Evolutionary conservation across 2,888 invertebrate species (phyloP), one percentile per base, ranked within the genome.

Genomic region (Temnothorax ravouxi): DNA sequence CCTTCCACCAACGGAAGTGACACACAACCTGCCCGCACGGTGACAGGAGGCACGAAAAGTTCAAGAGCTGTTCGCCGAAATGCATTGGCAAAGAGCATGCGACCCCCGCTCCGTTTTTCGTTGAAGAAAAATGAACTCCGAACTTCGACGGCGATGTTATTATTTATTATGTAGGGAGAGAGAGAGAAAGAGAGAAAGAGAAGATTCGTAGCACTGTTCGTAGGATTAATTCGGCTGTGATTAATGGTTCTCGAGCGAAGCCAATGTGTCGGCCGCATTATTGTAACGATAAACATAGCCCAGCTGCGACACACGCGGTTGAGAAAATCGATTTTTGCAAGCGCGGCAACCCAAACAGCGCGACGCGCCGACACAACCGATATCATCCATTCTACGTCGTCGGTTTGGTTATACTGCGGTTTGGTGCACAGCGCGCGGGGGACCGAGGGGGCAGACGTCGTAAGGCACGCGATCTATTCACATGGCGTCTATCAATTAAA

Each of bases 401-500:
- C 29, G 29, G 29, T 29, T 29, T 29, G 29, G 29, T 29, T 29
- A 29, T 29, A 6, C 41, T 2, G 47, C 15, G 15, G 41, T n/a
- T 29, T 18, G 44, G 34, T 11, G 54, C 29, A 13, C 18, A n/a
- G 29, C 15, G 25, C 8, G 15, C 13, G 15, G n/a, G 29, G 34
- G 18, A 29, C 29, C 34, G 34, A 34, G 34, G 6, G 34, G 34
- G 34, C 34, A 6, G 34, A 59, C 59, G 54, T 47, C 56, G 52
- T 18, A 6, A 47, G 59, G 25, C 79, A 79, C 79, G 79, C 79
- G 79, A 79, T 66, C 47, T 66, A 25, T 47, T 74, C 75, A 79
- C 56, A 59, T 59, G 79, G 56, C 79, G 44, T 79, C 79, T 74
- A 79, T 79, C 79, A 79, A 79, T 79, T 79, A 79, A 59, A 79